Base-by-base conservation (phyloP, 2,797 vertebrate species). In the Clamator glandarius region DNA sequence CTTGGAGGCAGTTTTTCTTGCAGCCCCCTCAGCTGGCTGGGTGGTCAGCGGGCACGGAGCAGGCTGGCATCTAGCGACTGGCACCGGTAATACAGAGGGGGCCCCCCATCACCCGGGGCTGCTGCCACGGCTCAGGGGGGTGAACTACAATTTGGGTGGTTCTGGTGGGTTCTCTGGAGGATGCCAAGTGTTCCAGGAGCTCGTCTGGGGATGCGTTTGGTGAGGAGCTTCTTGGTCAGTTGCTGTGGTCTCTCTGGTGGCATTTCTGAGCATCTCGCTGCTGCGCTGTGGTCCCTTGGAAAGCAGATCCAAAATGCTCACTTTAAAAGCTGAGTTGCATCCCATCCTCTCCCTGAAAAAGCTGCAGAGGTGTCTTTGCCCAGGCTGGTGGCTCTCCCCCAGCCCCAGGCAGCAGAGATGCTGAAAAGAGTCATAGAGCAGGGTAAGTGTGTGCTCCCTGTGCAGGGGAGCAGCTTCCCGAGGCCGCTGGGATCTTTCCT, bases 161-260 rank as follows among this genome's bases (percentile, higher is more conserved):
- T 59, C 39, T 66, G 44, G 10, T 9, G 25, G 36, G 20, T 9
- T 74, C 1, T 0, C 69, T 58, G 62, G 66, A n/a, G 50, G 20
- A 44, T 76, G 26, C 2, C 1, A 1, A 4, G 24, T 19, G 4
- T 36, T 76, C 66, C 18, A 20, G 73, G 63, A 70, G 72, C 48
- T 87, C 6, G 0, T 62, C 62, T 63, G 20, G 74, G 74, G 73
- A 9, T 35, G 69, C 4, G 2, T 54, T n/a, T 4, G 1, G 26
- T 35, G 31, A 1, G 0, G 23, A 28, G 3, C 9, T 4, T 35
- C 57, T 46, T 2, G 3, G 31, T 6, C 0, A 1, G n/a, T 17
- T 55, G n/a, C 77, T 74, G 52, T 16, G 44, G 29, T 41, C 33
- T 63, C n/a, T 55, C 58, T 1, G 5, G 52, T 2, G 11, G 83